Evolutionary conservation across 2,113 vertebrate genomes (phyloP).

Genomic region (Rutilus rutilus): DNA sequence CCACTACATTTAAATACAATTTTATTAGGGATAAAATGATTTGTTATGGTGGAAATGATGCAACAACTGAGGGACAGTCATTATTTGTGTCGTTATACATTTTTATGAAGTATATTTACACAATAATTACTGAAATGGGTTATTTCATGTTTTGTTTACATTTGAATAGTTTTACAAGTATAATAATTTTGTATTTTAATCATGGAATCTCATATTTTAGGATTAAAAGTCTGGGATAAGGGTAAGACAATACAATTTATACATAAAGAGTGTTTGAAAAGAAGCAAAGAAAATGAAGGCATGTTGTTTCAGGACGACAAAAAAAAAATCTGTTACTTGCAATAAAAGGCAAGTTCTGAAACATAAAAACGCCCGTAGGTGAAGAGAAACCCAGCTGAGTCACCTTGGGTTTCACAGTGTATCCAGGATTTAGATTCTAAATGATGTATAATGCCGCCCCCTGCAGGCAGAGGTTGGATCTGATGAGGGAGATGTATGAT

Average conservation of each 20-base stretch:
- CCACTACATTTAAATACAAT: no score
- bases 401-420: neutral
- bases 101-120: no score
- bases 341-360: neutral
- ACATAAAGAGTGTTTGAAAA: neutral
- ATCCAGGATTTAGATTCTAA: neutral
- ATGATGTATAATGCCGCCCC: slow-evolving; percentile 47
- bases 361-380: neutral
- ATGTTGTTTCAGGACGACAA: neutral
- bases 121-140: no score
- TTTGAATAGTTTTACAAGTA: no score
- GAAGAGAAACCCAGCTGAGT: neutral
- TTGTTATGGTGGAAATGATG: no score
- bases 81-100: no score
- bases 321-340: neutral
- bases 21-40: no score
- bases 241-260: neutral
- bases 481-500: slow-evolving; percentile 98
- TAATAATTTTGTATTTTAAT: neutral
- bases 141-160: no score
- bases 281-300: neutral
- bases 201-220: neutral
- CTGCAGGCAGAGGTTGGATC: slow-evolving; percentile 89
- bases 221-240: neutral
- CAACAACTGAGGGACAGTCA: no score